Percentiles rank a stretch among this genome's conserved stretches.
Evolutionary conservation across 2,888 invertebrate species (phyloP).

Genomic region (Ornithoptera priamus): DNA sequence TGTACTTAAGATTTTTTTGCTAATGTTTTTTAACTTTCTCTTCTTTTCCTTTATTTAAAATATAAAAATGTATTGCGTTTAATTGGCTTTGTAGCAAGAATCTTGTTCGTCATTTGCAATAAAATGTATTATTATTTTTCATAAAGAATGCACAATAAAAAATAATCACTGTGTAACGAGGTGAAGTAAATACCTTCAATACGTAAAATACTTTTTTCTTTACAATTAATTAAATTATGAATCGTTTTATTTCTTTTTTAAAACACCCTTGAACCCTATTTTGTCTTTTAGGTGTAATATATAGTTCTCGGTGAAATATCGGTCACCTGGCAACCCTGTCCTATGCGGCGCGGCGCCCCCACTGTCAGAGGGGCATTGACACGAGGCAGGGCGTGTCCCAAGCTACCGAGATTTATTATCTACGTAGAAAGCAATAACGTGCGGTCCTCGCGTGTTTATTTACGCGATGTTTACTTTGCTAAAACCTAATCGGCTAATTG

Average conservation of each 20-base stretch:
- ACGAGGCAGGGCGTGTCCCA: conserved; percentile 18
- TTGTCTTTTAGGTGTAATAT: conserved; percentile 3
- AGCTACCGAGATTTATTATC: conserved; percentile 22
- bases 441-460: conserved; percentile 11
- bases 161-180: no score
- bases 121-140: no score
- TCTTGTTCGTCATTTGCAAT: no score
- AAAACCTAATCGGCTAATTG: conserved; percentile 14
- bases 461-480: conserved; percentile 3
- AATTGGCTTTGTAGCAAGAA: no score
- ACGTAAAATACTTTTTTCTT: neutral
- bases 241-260: neutral
- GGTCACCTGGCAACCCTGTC: conserved; percentile 30
- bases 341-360: conserved; percentile 19
- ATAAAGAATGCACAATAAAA: no score
- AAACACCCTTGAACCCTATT: conserved; percentile 11
- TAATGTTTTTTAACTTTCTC: no score
- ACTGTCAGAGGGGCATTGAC: conserved; percentile 27
- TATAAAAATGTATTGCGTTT: no score
- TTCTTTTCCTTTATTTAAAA: no score
- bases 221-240: neutral
- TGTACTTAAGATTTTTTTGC: neutral
- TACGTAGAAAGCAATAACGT: conserved; percentile 20
- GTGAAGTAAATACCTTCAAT: no score
- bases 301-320: conserved; percentile 13